Percentiles rank a stretch among this genome's conserved stretches.
Evolutionary conservation across 2,888 invertebrate species (phyloP).

Genomic region (Drosophila yooni): DNA sequence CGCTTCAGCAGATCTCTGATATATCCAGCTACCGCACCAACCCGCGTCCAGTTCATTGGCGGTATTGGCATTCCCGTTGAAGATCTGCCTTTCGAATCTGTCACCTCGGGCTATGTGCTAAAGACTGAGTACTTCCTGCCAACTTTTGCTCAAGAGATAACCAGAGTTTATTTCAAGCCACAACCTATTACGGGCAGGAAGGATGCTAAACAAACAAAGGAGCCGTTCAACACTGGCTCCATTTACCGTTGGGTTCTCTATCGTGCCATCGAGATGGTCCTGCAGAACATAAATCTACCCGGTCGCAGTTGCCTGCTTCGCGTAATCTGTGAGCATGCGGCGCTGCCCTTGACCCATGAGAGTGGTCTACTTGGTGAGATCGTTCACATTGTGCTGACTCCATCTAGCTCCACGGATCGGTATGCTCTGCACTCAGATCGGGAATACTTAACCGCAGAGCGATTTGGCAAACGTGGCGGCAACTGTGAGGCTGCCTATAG

Average conservation of each 20-base stretch:
- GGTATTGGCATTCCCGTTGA: constrained; percentile 84
- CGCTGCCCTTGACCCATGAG: constrained; percentile 88
- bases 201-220: not conserved
- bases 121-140: constrained; percentile 83
- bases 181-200: constrained; percentile 68
- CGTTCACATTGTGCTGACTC: constrained; percentile 91
- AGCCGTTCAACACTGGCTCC: constrained; percentile 42
- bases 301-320: constrained; percentile 90
- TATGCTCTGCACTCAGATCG: constrained; percentile 88
- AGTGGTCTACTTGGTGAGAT: constrained; percentile 91
- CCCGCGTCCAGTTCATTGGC: constrained; percentile 83
- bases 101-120: constrained; percentile 83
- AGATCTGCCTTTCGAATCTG: constrained; percentile 77
- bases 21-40: constrained; percentile 83
- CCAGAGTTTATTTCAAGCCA: constrained; percentile 75
- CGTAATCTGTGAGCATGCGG: constrained; percentile 91
- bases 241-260: constrained; percentile 82
- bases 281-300: constrained; percentile 87
- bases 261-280: constrained; percentile 77
- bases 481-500: constrained; percentile 72
- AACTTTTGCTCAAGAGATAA: constrained; percentile 74
- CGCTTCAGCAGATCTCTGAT: constrained; percentile 65
- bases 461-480: constrained; percentile 86
- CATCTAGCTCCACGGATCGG: constrained; percentile 89
- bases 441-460: constrained; percentile 90